Conservation (phyloP, 2,888 invertebrate genomes). For the Lysandra coridon region DNA sequence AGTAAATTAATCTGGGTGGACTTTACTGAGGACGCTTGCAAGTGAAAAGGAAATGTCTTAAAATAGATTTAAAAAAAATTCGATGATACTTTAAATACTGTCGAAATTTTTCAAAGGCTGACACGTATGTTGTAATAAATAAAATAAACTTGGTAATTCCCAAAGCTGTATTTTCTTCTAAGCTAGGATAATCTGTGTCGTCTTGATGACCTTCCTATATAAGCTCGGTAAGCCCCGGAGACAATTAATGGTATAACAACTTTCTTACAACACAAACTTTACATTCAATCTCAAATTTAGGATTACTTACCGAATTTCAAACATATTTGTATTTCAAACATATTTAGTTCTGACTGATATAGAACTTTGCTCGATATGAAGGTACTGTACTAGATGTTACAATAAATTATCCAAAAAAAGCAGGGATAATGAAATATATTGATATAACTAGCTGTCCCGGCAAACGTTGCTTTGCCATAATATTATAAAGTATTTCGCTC, state of each 20-base stretch:
- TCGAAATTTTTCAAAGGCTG: too few species aligned
- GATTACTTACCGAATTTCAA: neutral
- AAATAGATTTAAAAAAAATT: too few species aligned
- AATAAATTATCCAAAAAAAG: too few species aligned
- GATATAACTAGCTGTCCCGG: too few species aligned
- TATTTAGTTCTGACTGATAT: neutral
- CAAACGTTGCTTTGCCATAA: too few species aligned
- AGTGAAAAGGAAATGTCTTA: neutral
- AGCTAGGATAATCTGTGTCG: constrained; percentile 23
- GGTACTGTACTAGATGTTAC: too few species aligned
- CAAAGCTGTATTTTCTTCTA: constrained; percentile 15
- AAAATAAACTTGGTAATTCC: constrained; percentile 16
- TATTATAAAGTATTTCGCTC: too few species aligned
- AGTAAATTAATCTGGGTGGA: constrained; percentile 23
- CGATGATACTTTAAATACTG: too few species aligned
- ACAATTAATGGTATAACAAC: constrained; percentile 25
- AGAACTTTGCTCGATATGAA: too few species aligned
- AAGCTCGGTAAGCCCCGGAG: constrained; percentile 9
- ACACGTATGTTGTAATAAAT: neutral
- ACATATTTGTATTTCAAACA: neutral
- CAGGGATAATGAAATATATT: too few species aligned
- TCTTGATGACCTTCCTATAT: constrained; percentile 23
- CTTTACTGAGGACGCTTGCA: constrained; percentile 28
- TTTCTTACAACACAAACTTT: constrained; percentile 24
- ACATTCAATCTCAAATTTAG: neutral